phyloP scores from a whole-genome alignment of 2,113 vertebrate genomes.

The Coptodon rendalli region DNA sequence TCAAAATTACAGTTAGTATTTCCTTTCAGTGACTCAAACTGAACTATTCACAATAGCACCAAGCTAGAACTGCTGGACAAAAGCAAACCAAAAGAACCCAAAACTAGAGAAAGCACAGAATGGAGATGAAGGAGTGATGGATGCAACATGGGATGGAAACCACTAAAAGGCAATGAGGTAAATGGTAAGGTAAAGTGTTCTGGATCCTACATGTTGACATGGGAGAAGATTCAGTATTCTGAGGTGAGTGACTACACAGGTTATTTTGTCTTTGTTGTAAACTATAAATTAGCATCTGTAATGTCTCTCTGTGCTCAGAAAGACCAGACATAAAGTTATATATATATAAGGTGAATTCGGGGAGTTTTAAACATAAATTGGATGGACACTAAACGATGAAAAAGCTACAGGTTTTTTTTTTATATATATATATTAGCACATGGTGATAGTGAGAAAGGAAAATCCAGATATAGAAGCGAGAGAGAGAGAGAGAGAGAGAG shows the following conservation, averaged over 20 bases:
- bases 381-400: not conserved
- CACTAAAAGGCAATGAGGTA: not conserved
- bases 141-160: constrained; percentile 1
- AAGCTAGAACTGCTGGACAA: not conserved
- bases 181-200: constrained; percentile 44
- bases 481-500: not conserved
- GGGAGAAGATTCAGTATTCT: not conserved
- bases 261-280: not conserved
- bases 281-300: not conserved
- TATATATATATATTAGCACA: not conserved
- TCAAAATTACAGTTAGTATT: not conserved
- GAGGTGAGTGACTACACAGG: not conserved
- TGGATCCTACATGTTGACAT: constrained; percentile 66
- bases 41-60: not conserved
- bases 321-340: not conserved
- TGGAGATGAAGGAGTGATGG: not conserved
- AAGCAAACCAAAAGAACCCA: not conserved
- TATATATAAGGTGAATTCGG: not conserved
- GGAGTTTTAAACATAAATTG: not conserved
- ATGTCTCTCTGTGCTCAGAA: not conserved
- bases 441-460: not conserved
- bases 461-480: not conserved
- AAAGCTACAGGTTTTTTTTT: not conserved
- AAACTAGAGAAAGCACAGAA: constrained; percentile 11
- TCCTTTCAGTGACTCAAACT: not conserved